Evolutionary conservation across 2,888 invertebrate species (phyloP).

Genomic region (Ephialtes manifestator): DNA sequence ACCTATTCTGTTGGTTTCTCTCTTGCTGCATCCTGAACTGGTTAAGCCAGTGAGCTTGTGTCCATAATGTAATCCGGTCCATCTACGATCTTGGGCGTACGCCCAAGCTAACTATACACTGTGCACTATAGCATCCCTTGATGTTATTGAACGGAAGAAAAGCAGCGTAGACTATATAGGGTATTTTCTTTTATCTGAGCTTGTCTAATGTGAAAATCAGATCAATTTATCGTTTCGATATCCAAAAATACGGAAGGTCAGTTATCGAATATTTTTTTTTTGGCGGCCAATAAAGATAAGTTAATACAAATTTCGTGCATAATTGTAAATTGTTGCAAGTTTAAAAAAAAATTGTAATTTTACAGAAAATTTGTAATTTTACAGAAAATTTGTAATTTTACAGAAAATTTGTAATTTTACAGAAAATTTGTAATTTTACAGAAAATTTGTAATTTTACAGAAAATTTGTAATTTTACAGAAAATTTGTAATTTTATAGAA

Average conservation of each 20-base stretch:
- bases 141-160: constrained; percentile 45
- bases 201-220: constrained; percentile 20
- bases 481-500: too few species aligned
- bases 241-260: not conserved
- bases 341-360: too few species aligned
- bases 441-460: too few species aligned
- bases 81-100: constrained; percentile 67
- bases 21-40: constrained; percentile 60
- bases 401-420: too few species aligned
- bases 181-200: constrained; percentile 51
- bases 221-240: constrained; percentile 8
- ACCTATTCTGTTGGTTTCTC: constrained; percentile 53
- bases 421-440: too few species aligned
- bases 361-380: too few species aligned
- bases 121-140: constrained; percentile 12
- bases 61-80: constrained; percentile 70
- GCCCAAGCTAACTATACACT: constrained; percentile 31
- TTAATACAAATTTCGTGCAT: too few species aligned
- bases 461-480: too few species aligned
- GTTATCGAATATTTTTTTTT: not conserved
- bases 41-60: constrained; percentile 65
- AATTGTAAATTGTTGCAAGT: too few species aligned
- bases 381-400: too few species aligned
- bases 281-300: not conserved
- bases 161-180: constrained; percentile 5